Percentiles rank a stretch among this genome's conserved stretches.
These are phyloP conservation scores for Merops nubicus DNA, from an alignment of 2,113 vertebrate species.

Conservation along the genomic window DNA sequence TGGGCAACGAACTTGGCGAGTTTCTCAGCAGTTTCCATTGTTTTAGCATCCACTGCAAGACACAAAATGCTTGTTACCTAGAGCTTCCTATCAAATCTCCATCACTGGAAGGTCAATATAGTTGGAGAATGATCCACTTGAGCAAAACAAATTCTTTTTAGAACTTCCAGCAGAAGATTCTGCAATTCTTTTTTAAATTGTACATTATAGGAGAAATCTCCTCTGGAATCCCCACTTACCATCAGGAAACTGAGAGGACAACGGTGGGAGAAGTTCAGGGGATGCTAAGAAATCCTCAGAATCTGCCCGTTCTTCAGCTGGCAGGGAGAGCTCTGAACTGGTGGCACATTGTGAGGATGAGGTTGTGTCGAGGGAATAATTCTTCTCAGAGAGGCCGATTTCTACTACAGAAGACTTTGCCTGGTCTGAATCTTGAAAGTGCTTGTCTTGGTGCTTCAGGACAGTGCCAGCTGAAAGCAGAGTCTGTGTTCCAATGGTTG, in stretches of 20 bases:
- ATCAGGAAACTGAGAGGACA: constrained; percentile 35
- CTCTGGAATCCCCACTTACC: constrained; percentile 46
- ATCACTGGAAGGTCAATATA: not conserved
- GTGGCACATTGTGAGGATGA: not conserved
- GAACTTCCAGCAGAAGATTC: not conserved
- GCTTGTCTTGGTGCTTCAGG: constrained; percentile 37
- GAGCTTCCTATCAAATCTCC: not conserved
- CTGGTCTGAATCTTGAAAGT: not conserved
- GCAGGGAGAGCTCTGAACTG: not conserved
- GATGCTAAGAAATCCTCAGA: not conserved
- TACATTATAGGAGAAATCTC: no score
- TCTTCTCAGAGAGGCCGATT: not conserved
- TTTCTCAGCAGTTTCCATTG: constrained; percentile 80
- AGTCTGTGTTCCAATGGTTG: constrained; percentile 63
- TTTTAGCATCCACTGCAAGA: constrained; percentile 77
- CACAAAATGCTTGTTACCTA: not conserved
- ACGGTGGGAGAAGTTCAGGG: not conserved
- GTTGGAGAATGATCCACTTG: not conserved
- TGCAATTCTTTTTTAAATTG: not conserved
- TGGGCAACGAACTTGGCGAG: constrained; percentile 80
- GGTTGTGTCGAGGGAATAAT: not conserved
- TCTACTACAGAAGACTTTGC: not conserved
- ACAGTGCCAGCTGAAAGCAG: constrained; percentile 56
- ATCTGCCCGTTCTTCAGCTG: not conserved
- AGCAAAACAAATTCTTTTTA: not conserved